phyloP scores from a whole-genome alignment of 2,797 vertebrate species.

The Morelia viridis region DNA sequence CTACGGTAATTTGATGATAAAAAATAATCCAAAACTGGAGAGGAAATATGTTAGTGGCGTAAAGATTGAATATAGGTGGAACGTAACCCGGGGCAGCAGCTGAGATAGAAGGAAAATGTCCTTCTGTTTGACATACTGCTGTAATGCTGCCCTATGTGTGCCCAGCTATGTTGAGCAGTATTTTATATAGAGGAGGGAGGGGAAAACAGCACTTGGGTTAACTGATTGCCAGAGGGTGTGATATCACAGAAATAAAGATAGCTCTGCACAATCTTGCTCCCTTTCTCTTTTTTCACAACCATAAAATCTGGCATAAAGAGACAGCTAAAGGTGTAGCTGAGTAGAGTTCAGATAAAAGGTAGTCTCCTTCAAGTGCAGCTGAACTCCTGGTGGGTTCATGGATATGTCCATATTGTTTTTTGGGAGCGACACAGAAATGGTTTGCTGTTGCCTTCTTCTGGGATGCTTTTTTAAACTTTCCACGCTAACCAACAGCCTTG shows the following conservation, averaged over 20 bases:
- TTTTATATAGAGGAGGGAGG: constrained; percentile 55
- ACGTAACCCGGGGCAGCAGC: constrained; percentile 83
- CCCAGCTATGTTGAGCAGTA: constrained; percentile 61
- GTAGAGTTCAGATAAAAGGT: not conserved
- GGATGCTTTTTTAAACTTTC: not conserved
- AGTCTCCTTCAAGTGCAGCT: not conserved
- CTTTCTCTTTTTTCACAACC: not conserved
- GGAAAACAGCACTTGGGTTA: constrained; percentile 71
- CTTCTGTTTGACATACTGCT: constrained; percentile 81
- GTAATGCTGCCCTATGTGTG: constrained; percentile 50
- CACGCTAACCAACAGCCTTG: not conserved
- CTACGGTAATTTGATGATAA: constrained; percentile 84
- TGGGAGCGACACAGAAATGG: not conserved
- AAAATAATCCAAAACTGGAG: constrained; percentile 86
- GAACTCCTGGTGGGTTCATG: not conserved
- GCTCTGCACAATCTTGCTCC: constrained; percentile 3
- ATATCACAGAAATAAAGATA: constrained; percentile 56
- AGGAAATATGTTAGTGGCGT: constrained; percentile 91
- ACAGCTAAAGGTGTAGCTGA: constrained; percentile 11
- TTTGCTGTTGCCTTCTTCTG: not conserved
- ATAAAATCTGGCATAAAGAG: constrained; percentile 4
- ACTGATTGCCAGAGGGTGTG: constrained; percentile 72
- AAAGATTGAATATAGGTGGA: constrained; percentile 81
- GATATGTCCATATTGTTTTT: not conserved
- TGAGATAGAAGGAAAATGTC: constrained; percentile 70